phyloP scores from a whole-genome alignment of 2,888 invertebrate genomes.

The Ormyrus rosae region DNA sequence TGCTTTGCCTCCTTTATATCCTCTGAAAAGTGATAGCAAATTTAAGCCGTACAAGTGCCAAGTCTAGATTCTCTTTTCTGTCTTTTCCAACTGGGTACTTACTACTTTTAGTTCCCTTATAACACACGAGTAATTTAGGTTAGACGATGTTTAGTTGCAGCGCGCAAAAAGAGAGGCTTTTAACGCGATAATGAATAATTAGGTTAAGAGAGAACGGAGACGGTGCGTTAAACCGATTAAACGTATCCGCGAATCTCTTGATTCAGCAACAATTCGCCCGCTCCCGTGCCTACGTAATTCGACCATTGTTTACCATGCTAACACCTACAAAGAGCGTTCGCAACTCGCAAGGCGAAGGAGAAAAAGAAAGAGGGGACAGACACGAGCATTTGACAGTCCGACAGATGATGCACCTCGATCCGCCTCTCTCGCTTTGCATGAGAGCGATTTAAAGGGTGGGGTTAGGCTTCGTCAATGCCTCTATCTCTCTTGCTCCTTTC shows the following conservation, averaged over 20 bases:
- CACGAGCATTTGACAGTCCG: slow-evolving; percentile 6
- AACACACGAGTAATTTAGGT: slow-evolving; percentile 24
- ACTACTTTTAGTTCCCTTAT: background rate
- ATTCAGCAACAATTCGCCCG: no score
- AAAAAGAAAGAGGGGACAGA: no score
- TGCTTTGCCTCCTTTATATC: slow-evolving; percentile 10
- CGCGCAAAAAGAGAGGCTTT: background rate
- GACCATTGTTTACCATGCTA: no score
- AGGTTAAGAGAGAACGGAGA: background rate
- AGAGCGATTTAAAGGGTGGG: slow-evolving; percentile 34
- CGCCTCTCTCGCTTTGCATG: background rate
- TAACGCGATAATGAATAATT: slow-evolving; percentile 34
- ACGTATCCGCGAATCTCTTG: background rate
- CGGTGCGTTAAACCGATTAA: slow-evolving; percentile 5
- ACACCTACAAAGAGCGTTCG: no score
- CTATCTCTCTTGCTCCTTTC: background rate
- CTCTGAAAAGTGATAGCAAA: slow-evolving; percentile 26
- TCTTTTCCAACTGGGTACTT: background rate
- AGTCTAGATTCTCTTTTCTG: background rate
- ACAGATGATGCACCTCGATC: background rate
- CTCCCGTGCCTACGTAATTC: no score
- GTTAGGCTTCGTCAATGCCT: slow-evolving; percentile 1
- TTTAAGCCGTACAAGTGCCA: slow-evolving; percentile 45
- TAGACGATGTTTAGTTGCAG: slow-evolving; percentile 13
- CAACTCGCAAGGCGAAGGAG: no score